Conservation (phyloP, 2,113 vertebrate species). For the Gasterosteus nipponicus region DNA sequence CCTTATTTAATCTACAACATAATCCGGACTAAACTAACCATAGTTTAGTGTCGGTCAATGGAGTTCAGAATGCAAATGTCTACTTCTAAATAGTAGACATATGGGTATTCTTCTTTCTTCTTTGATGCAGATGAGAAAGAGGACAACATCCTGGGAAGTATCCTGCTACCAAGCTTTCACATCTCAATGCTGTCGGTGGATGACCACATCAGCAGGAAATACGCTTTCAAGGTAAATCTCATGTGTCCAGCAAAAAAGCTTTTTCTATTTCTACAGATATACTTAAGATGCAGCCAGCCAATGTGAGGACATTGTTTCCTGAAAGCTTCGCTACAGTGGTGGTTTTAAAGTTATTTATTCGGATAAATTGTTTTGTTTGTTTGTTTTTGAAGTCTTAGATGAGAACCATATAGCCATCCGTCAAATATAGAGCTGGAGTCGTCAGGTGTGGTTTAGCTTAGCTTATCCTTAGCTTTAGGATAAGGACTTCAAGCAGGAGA, state of each 20-base stretch:
- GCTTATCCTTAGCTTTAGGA: too few relatives aligned
- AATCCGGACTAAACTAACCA: not conserved
- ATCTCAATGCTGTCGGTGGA: conserved; percentile 92
- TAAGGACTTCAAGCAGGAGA: not conserved
- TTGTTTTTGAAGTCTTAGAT: not conserved
- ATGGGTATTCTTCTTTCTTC: conserved; percentile 5
- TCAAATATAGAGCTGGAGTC: too few relatives aligned
- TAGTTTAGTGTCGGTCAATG: not conserved
- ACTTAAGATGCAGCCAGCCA: not conserved
- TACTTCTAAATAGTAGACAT: not conserved
- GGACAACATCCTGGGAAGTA: conserved; percentile 94
- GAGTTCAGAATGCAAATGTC: not conserved
- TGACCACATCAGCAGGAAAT: conserved; percentile 95
- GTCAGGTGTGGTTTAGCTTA: not conserved
- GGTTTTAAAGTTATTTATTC: not conserved
- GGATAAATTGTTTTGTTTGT: not conserved
- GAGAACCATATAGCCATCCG: too few relatives aligned
- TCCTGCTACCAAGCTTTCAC: conserved; percentile 95
- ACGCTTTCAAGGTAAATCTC: conserved; percentile 90
- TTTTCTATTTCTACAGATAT: not conserved
- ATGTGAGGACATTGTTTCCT: not conserved
- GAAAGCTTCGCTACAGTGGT: not conserved
- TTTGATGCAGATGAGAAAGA: conserved; percentile 92
- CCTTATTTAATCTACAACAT: not conserved
- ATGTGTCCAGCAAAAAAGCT: not conserved